Evolutionary conservation across 2,797 vertebrate species (phyloP).

Genomic region (Myripristis jacobus): DNA sequence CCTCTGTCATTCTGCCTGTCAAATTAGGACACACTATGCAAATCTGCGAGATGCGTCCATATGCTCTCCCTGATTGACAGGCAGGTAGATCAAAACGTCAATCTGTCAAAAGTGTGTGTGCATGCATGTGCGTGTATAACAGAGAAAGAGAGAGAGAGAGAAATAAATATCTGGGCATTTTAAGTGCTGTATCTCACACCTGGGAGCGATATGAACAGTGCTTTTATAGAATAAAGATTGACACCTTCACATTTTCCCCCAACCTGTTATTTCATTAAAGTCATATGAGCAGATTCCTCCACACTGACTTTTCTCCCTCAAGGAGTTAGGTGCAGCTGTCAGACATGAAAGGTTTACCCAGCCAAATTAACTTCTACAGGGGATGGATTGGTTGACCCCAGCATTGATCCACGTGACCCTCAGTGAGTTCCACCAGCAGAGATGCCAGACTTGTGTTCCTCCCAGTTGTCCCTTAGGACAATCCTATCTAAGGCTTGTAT

Average conservation of each 20-base stretch:
- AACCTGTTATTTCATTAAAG: neutral
- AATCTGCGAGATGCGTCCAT: constrained; percentile 14
- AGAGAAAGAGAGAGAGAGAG: too few species aligned
- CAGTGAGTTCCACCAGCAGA: constrained; percentile 41
- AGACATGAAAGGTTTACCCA: constrained; percentile 56
- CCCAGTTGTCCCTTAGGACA: constrained; percentile 50
- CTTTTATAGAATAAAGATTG: neutral
- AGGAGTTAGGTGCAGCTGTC: constrained; percentile 16
- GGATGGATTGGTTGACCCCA: constrained; percentile 73
- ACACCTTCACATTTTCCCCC: neutral
- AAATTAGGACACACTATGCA: constrained; percentile 24
- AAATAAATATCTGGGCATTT: neutral
- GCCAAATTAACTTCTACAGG: constrained; percentile 43
- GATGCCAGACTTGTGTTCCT: constrained; percentile 27
- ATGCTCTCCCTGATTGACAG: constrained; percentile 33
- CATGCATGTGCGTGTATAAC: neutral
- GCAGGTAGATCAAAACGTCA: neutral
- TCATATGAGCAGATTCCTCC: constrained; percentile 54
- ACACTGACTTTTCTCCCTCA: constrained; percentile 21
- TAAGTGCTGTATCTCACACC: neutral
- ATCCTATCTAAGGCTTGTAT: constrained; percentile 51
- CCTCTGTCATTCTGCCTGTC: constrained; percentile 21
- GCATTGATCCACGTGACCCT: constrained; percentile 65
- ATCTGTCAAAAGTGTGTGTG: neutral
- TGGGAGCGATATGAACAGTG: constrained; percentile 10